Base-by-base conservation (phyloP, 1,140 invertebrate genomes). In the Drosophila grimshawi region DNA sequence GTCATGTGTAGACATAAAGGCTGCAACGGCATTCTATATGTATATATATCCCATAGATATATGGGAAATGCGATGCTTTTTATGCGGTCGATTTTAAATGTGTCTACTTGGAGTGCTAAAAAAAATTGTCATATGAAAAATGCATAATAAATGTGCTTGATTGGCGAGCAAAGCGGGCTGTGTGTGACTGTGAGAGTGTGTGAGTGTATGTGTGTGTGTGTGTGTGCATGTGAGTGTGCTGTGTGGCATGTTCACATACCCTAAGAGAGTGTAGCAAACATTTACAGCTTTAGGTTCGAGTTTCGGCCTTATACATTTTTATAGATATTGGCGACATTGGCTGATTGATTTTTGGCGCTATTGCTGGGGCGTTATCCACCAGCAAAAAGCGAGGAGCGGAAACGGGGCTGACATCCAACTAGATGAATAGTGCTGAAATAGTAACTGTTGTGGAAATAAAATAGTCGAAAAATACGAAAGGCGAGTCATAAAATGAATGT, bases 1-100 rank as follows among this genome's bases (percentile, higher is more conserved):
- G 35, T 49, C 46, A 60, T 60, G 55, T 60, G 56, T 41, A 65
- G 60, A 68, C 53, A 80, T 64, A 80, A 74, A 73, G 81, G 53
- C 71, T 77, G 69, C 43, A 35, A 11, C 30, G 37, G 51, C 51
- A 60, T 53, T 33, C 19, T 35, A n/a, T 10, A 27, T 56, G 29
- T 60, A 59, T 60, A n/a, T 29, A 10, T 41, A 0, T 41, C 27
- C 43, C 5, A 8, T 33, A 5, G 27, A 41, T 39, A 7, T 55
- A 19, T 39, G 19, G 6, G 27, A 43, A 73, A 52, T 61, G 37
- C 63, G 59, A 49, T 65, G 66, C 68, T 82, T 88, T 88, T 86
- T 86, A 81, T 86, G 83, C 80, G 83, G 83, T 88, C 65, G 80
- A 79, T 73, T 86, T 86, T 86, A 86, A 86, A 88, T 86, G 86